Conservation (phyloP, 2,888 invertebrate genomes). For the Noctua fimbriata region DNA sequence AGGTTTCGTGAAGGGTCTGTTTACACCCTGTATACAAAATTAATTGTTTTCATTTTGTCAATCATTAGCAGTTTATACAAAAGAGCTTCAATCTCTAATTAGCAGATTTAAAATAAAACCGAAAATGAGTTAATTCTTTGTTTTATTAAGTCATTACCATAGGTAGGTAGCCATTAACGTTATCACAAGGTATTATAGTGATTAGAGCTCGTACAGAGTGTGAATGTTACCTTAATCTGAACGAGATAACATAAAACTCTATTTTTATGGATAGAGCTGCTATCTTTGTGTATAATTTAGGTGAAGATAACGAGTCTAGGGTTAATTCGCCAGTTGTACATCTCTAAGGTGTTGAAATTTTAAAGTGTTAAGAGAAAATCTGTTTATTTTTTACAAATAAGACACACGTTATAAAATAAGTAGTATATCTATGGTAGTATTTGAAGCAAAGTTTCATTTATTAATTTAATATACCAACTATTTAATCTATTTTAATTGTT, state of each 20-base stretch:
- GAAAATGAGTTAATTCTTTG: slow-evolving; percentile 13
- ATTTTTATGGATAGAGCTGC: slow-evolving; percentile 40
- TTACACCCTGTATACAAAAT: no score
- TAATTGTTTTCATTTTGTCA: neutral
- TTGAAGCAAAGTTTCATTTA: no score
- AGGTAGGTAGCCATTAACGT: slow-evolving; percentile 9
- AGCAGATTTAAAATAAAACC: neutral
- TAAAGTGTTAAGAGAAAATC: neutral
- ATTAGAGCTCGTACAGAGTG: slow-evolving; percentile 21
- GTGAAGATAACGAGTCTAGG: slow-evolving; percentile 48
- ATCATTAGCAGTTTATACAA: neutral
- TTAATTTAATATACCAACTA: no score
- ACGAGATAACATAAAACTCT: slow-evolving; percentile 43
- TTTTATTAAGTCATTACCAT: slow-evolving; percentile 26
- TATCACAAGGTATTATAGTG: slow-evolving; percentile 29
- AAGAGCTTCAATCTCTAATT: slow-evolving; percentile 2
- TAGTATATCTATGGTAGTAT: neutral
- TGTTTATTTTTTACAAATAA: neutral
- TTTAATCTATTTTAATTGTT: no score
- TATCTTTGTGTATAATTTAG: slow-evolving; percentile 54
- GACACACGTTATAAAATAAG: neutral
- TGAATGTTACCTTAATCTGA: slow-evolving; percentile 50
- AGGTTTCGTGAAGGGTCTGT: no score
- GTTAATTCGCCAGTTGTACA: slow-evolving; percentile 9
- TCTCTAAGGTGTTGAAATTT: neutral